These are phyloP conservation scores for Cuniculus paca DNA, from an alignment of 2,797 vertebrate genomes.

Conservation along the genomic window DNA sequence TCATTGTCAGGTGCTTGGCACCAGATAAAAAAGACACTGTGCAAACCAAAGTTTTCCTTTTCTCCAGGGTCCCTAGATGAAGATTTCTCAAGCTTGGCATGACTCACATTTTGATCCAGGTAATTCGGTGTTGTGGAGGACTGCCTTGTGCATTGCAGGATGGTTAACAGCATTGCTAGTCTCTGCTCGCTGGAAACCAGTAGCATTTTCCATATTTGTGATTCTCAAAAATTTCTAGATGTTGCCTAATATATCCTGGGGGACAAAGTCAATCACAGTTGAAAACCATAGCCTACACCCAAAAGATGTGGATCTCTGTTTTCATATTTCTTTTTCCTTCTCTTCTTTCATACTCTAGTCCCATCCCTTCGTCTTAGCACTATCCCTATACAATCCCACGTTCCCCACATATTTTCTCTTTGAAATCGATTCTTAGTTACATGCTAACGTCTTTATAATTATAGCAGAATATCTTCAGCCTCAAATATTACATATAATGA, in stretches of 20 bases:
- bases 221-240: not conserved
- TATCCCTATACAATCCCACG: not conserved
- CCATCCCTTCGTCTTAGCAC: too few relatives aligned
- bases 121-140: not conserved
- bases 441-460: not conserved
- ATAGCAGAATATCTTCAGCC: not conserved
- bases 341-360: not conserved
- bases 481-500: not conserved
- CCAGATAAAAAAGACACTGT: not conserved
- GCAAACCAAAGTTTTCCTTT: conserved; percentile 44
- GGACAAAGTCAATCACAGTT: not conserved
- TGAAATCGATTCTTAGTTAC: not conserved
- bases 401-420: not conserved
- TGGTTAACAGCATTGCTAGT: not conserved
- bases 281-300: not conserved
- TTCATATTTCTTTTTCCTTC: not conserved
- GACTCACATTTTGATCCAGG: not conserved
- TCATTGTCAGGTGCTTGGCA: conserved; percentile 38
- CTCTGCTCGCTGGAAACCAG: not conserved
- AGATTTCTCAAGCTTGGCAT: conserved; percentile 22
- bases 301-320: not conserved
- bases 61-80: not conserved
- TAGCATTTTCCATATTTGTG: not conserved
- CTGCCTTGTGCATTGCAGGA: not conserved
- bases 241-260: not conserved